Base-by-base conservation (phyloP, 2,113 vertebrate genomes). In the Ochotona curzoniae region DNA sequence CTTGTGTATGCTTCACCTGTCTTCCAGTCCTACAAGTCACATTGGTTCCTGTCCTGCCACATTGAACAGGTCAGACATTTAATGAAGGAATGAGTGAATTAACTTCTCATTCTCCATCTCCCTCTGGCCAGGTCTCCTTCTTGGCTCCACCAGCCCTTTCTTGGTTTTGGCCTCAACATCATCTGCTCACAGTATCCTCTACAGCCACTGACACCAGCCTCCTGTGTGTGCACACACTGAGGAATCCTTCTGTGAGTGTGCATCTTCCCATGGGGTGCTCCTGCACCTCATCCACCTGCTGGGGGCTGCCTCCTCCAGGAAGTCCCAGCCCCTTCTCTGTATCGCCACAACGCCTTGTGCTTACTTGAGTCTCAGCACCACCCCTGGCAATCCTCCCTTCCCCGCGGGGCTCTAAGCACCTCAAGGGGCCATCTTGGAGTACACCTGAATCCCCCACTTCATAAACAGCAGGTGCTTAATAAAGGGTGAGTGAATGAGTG, bases 341-440 rank as follows among this genome's bases (percentile, higher is more conserved):
- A 2, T 26, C 60, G 20, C 26, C 8, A 0, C 4, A 10, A 32
- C 3, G 26, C 35, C 57, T 30, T 18, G 15, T 3, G 2, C 44
- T 49, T 69, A 20, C 69, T 21, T 7, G 7, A 35, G 18, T 67
- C 91, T 76, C 54, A 35, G 61, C 38, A 5, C 20, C 0, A 1
- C 25, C 17, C 4, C 78, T 25, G 44, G 44, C 64, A 32, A 17
- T n/a, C 23, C 14, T 38, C 78, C 49, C 49, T 28, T 54, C 35
- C 66, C 70, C 23, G 20, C 21, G 25, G 32, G 35, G 20, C 64
- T 88, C 94, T 67, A 20, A 67, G 64, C 51, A 20, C 57, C 47
- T 60, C 54, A 4, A 63, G 44, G 38, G 30, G 18, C 49, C 64
- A 3, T 44, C 49, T 54, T 63, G 35, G 54, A 13, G 54, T 30